A percentile compares a stretch with the other conserved stretches of the same genome.
These are phyloP conservation scores for Dryococelus australis DNA, from an alignment of 2,888 invertebrate species.

Conservation along the genomic window DNA sequence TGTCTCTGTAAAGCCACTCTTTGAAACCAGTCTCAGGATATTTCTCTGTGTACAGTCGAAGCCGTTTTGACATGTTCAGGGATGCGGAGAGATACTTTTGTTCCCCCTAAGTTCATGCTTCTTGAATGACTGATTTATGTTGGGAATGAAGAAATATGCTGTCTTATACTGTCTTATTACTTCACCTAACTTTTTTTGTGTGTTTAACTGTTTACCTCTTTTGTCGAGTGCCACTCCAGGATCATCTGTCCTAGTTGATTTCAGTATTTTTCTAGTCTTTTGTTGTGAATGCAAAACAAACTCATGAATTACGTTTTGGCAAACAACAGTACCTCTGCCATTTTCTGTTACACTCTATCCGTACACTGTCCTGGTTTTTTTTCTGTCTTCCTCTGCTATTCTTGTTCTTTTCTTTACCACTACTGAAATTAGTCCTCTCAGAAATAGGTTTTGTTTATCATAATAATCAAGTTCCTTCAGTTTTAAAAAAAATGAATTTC, in stretches of 20 bases:
- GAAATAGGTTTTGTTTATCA: not conserved
- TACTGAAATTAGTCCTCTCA: not conserved
- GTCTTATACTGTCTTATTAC: not conserved
- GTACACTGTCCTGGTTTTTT: conserved; percentile 10
- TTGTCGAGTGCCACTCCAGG: not conserved
- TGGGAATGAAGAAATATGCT: not conserved
- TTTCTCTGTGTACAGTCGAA: not conserved
- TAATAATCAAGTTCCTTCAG: not conserved
- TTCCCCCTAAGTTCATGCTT: not conserved
- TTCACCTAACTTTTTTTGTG: not conserved
- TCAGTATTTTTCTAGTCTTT: not conserved
- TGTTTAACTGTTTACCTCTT: conserved; percentile 16
- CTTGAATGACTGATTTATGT: not conserved
- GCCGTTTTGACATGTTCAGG: not conserved
- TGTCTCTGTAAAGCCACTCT: not conserved
- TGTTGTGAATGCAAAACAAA: not conserved
- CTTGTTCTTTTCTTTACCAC: not conserved
- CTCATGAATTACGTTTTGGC: not conserved
- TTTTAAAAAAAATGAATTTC: not conserved
- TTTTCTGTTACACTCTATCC: not conserved
- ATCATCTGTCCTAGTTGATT: not conserved
- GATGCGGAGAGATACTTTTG: not conserved
- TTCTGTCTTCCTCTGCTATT: not conserved
- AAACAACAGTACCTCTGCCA: not conserved
- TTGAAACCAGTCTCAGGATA: not conserved